Conservation (phyloP, 2,797 vertebrate genomes). For the Ispidina picta region DNA sequence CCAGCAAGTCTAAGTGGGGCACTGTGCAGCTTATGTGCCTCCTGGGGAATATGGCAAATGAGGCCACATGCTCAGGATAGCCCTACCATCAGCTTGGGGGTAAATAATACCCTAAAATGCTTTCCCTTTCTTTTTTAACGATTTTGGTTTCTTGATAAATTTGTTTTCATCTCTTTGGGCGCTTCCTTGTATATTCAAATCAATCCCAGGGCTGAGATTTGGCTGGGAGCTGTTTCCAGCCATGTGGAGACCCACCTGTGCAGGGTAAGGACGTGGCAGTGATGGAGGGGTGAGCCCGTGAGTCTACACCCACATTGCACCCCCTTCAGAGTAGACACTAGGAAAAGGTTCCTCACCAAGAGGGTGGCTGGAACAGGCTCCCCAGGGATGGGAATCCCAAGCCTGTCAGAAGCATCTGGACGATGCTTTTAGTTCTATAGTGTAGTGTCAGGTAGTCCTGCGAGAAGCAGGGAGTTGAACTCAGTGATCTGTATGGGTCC, state of each 20-base stretch:
- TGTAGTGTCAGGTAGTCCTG: no score
- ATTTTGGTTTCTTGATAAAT: background rate
- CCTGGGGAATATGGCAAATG: background rate
- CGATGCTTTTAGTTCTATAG: no score
- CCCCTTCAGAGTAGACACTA: no score
- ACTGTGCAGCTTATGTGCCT: background rate
- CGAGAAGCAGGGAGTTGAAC: no score
- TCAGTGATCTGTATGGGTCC: no score
- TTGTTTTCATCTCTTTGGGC: background rate
- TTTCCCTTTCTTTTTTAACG: background rate
- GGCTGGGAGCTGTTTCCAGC: background rate
- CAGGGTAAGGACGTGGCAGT: background rate
- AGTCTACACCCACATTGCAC: background rate
- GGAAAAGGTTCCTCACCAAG: no score
- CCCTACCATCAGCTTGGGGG: background rate
- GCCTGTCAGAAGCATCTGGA: no score
- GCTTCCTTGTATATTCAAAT: background rate
- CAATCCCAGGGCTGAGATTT: background rate
- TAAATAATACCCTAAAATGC: background rate
- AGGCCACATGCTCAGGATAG: background rate
- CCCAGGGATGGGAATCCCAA: no score
- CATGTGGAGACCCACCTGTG: background rate
- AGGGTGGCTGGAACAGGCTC: no score
- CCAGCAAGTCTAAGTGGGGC: background rate
- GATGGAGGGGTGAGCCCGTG: fast-evolving